Evolutionary conservation across 2,888 invertebrate genomes (phyloP), one percentile per base, ranked within the genome.

Genomic region (Drosophila sordidapex): DNA sequence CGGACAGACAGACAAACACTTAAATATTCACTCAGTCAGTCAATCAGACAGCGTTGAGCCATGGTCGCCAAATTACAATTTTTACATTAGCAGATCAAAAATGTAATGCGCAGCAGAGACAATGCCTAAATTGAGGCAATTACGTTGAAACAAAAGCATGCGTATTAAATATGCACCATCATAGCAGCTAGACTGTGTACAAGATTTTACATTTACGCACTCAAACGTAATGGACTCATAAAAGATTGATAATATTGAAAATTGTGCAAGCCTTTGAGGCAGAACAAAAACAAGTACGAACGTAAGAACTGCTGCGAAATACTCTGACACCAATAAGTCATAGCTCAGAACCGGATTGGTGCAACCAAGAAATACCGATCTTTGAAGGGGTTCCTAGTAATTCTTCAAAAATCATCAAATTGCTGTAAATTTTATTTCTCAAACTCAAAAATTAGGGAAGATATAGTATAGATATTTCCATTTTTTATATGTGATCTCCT

Each of bases 1-100:
- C 60, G 2, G 40, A 48, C 66, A 21, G 43, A 15, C 57, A 33
- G 53, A 52, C 64, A 70, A 56, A 65, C 52, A 75, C 66, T 68
- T 60, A 67, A 81, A 76, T 76, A 66, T 76, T 70, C 77, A 76
- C 59, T 76, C 76, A 77, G 63, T 76, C 76, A 71, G 63, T 67
- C 71, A 68, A 56, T 52, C 62, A 53, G 72, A 58, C 62, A 43
- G 46, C 25, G 46, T 38, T 60, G 62, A 58, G 52, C 40, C 40
- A 13, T 60, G 59, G 18, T 52, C 57, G 62, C 60, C 54, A 76
- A 78, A 62, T 63, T 69, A 65, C 46, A 72, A 72, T 59, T 76
- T 77, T 56, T 57, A 60, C 76, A 60, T 65, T 59, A 54, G 35
- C 61, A 31, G 53, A 74, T 67, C 46, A 81, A 76, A 76, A 72